These are phyloP conservation scores for Spodoptera frugiperda DNA, from an alignment of 1,140 invertebrate genomes.

Conservation along the genomic window DNA sequence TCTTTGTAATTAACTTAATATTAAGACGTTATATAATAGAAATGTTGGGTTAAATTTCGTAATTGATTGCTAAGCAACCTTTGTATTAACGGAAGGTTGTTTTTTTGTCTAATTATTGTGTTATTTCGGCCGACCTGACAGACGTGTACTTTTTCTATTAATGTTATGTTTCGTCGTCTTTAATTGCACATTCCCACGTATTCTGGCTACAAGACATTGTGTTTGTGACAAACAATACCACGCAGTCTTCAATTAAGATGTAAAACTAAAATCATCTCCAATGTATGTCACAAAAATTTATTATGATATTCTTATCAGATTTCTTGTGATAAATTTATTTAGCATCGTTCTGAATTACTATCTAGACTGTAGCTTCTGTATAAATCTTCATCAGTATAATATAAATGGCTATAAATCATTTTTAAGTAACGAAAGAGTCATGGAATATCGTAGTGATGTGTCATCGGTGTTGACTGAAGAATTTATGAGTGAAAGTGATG, in stretches of 20 bases:
- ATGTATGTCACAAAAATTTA: slow-evolving; percentile 37
- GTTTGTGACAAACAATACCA: neutral
- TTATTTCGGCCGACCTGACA: slow-evolving; percentile 21
- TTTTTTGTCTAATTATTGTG: slow-evolving; percentile 28
- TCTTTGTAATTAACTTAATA: slow-evolving; percentile 35
- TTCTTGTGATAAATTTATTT: slow-evolving; percentile 3
- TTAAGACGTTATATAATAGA: slow-evolving; percentile 25
- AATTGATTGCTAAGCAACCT: neutral
- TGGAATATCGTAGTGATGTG: neutral
- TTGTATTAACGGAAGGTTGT: neutral
- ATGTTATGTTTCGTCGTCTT: slow-evolving; percentile 18
- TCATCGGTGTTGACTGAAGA: neutral
- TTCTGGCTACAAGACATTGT: slow-evolving; percentile 8
- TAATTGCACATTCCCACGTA: slow-evolving; percentile 14
- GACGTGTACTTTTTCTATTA: neutral
- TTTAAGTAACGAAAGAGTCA: neutral
- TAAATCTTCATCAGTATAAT: neutral
- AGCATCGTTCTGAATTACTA: neutral
- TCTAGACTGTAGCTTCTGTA: neutral
- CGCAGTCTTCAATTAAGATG: neutral
- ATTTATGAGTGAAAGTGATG: slow-evolving; percentile 10
- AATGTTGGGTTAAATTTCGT: neutral
- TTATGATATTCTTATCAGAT: slow-evolving; percentile 25
- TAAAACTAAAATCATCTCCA: neutral
- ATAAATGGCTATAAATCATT: neutral